Base-by-base conservation (phyloP, 23 tunicate species). In the Trididemnum miniatum region DNA sequence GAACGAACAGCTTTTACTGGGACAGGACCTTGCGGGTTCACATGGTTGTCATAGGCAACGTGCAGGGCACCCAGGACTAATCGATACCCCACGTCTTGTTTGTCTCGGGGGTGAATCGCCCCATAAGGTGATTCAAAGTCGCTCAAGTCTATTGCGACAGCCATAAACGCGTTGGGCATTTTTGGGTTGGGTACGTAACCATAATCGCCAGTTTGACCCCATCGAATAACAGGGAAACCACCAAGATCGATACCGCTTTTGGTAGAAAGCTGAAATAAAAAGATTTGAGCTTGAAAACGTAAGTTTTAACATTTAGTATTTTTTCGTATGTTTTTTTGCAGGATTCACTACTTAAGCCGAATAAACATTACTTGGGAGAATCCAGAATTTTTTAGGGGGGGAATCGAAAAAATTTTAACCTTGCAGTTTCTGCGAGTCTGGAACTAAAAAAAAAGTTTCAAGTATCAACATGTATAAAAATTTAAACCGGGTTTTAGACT, bases 101-200 rank as follows among this genome's bases (percentile, higher is more conserved):
- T 91, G 71, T 91, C 86, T 18, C 97, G 72, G 26, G 90, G 89
- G 57, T 91, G 97, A 29, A 91, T 84, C 35, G 36, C 36, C 23
- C 85, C 87, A 77, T 20, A 91, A 35, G 97, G 97, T 0, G 97
- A 91, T 0, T 82, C 73, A 23, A 50, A 29, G 77, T 91, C 97
- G 65, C 91, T 78, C 34, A 89, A 34, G 65, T 89, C 94, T 29
- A 89, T 77, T 27, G 88, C 76, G 20, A 89, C 94, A 31, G 94
- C 88, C 94, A 89, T 89, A 69, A 83, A 89, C 3, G 88, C 78
- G 65, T 89, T 89, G 31, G 79, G 74, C 94, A 89, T 89, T 59
- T 84, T 77, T 0, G 84, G 83, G 51, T 89, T 89, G 0, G 94
- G 88, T 4, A 78, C 94, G 65, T 89, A 89, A 3, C 94, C 94